These are phyloP conservation scores for Calyptommatus sinebrachiatus DNA, from an alignment of 2,113 vertebrate genomes.

Conservation along the genomic window DNA sequence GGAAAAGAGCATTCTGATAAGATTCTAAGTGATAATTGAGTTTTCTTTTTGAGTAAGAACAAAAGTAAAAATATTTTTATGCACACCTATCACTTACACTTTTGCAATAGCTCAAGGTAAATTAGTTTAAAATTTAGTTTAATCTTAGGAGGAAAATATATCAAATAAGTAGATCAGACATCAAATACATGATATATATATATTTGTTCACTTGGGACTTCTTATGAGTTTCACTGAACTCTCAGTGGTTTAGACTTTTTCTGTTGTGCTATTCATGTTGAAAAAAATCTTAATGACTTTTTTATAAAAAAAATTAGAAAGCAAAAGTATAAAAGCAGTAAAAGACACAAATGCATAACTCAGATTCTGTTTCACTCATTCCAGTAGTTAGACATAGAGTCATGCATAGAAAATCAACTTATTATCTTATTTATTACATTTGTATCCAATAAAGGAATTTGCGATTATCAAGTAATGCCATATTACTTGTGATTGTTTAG, in stretches of 20 bases:
- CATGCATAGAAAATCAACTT: background rate
- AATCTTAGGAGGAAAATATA: background rate
- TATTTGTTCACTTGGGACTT: constrained; percentile 1
- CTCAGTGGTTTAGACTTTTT: background rate
- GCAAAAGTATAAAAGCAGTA: background rate
- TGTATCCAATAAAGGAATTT: too few relatives aligned
- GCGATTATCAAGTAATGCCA: too few relatives aligned
- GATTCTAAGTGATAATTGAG: too few relatives aligned
- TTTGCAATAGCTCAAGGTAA: background rate
- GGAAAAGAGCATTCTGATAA: background rate
- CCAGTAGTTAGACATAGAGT: too few relatives aligned
- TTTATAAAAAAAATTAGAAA: background rate
- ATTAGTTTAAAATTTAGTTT: background rate
- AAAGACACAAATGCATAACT: background rate
- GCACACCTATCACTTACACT: background rate
- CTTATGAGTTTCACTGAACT: background rate
- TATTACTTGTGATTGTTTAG: too few relatives aligned
- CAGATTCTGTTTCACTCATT: too few relatives aligned
- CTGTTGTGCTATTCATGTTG: background rate
- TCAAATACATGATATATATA: constrained; percentile 1
- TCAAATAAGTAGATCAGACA: constrained; percentile 5
- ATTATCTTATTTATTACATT: too few relatives aligned
- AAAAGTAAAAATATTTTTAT: too few relatives aligned
- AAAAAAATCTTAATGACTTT: background rate
- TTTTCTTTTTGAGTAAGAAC: too few relatives aligned